A percentile compares a stretch with the other conserved stretches of the same genome.
These are phyloP conservation scores for Spilarctia lutea DNA, from an alignment of 2,888 invertebrate genomes.

Conservation along the genomic window DNA sequence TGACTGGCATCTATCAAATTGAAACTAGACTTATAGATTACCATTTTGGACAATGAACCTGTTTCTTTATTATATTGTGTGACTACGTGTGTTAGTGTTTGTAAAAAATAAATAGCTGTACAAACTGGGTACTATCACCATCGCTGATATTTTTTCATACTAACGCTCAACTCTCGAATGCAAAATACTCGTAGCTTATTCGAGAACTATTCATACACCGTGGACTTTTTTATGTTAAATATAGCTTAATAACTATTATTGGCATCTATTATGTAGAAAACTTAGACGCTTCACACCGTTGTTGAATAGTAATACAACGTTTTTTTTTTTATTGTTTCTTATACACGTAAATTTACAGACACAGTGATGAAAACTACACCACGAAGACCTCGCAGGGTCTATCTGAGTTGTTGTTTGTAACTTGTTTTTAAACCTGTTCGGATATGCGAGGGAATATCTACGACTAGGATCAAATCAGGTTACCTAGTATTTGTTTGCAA, in stretches of 20 bases:
- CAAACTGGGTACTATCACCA: too few relatives aligned
- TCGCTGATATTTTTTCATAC: background rate
- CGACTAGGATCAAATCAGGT: conserved; percentile 37
- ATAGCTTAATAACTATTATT: background rate
- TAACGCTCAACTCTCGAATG: background rate
- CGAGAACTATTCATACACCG: background rate
- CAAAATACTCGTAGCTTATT: background rate
- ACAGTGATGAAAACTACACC: too few relatives aligned
- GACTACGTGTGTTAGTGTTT: background rate
- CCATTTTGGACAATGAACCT: background rate
- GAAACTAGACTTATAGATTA: background rate
- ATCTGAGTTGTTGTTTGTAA: too few relatives aligned
- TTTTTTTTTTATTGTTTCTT: too few relatives aligned
- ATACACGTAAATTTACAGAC: too few relatives aligned
- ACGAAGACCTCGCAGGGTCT: too few relatives aligned
- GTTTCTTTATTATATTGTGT: background rate
- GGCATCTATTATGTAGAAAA: background rate
- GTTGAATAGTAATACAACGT: background rate
- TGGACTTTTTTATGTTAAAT: too few relatives aligned
- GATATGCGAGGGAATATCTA: background rate
- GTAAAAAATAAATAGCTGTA: background rate
- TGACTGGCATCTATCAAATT: background rate
- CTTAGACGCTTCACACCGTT: background rate
- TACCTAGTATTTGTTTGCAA: conserved; percentile 39
- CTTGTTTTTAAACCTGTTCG: background rate